These are phyloP conservation scores for Brenthis daphne DNA, from an alignment of 2,888 invertebrate genomes.

Conservation along the genomic window DNA sequence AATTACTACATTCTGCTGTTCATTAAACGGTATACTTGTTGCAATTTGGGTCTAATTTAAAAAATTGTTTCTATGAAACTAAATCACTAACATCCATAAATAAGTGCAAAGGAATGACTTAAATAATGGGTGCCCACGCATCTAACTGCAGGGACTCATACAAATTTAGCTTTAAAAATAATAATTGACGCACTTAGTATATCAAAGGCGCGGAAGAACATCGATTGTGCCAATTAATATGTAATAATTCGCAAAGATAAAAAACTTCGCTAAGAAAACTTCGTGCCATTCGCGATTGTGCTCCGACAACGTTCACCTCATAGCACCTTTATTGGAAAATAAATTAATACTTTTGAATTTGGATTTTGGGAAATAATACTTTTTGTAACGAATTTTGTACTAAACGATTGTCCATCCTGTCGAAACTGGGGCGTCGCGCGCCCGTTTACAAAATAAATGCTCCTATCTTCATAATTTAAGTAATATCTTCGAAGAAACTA, in stretches of 20 bases:
- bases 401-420: slow-evolving; percentile 67
- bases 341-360: slow-evolving; percentile 77
- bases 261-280: slow-evolving; percentile 26
- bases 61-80: slow-evolving; percentile 21
- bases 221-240: slow-evolving; percentile 61
- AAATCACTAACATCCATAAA: slow-evolving; percentile 27
- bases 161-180: slow-evolving; percentile 45
- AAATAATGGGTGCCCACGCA: slow-evolving; percentile 35
- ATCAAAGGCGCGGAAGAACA: slow-evolving; percentile 69
- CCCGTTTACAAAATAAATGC: slow-evolving; percentile 70
- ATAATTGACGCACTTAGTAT: slow-evolving; percentile 62
- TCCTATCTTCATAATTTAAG: slow-evolving; percentile 79
- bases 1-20: slow-evolving; percentile 5
- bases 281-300: slow-evolving; percentile 48
- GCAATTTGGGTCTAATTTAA: slow-evolving; percentile 19
- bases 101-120: slow-evolving; percentile 40
- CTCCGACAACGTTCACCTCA: slow-evolving; percentile 54
- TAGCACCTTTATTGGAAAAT: slow-evolving; percentile 67
- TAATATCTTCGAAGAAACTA: slow-evolving; percentile 80
- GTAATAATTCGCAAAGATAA: slow-evolving; percentile 30
- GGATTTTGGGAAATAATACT: slow-evolving; percentile 78
- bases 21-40: slow-evolving; percentile 15
- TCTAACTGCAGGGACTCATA: slow-evolving; percentile 33
- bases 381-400: slow-evolving; percentile 76
- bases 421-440: slow-evolving; percentile 59